Evolutionary conservation across 2,113 vertebrate species (phyloP).

Genomic region (Dicentrarchus labrax): DNA sequence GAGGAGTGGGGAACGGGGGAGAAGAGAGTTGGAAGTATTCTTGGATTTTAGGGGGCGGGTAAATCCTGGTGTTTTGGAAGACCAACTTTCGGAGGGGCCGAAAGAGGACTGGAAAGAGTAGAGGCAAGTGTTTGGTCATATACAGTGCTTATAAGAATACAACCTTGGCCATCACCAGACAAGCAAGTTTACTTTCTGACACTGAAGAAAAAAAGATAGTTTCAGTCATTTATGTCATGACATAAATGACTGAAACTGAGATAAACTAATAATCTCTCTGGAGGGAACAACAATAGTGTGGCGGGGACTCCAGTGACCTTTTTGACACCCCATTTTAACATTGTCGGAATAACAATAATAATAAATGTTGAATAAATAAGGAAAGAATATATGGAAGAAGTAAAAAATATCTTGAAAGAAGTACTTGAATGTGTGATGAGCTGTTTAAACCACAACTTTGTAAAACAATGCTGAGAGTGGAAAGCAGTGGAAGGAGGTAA

Average conservation of each 20-base stretch:
- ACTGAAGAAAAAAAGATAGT: background rate
- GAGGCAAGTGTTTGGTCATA: background rate
- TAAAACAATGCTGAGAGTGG: slow-evolving; percentile 14
- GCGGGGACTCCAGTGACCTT: background rate
- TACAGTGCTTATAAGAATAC: background rate
- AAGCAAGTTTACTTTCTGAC: too few relatives aligned
- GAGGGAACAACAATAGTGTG: background rate
- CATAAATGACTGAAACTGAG: background rate
- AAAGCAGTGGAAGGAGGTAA: background rate
- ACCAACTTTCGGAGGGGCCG: background rate
- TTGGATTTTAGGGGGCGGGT: background rate
- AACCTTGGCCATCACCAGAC: background rate
- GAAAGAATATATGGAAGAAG: background rate
- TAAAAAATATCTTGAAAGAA: background rate
- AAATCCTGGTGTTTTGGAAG: background rate
- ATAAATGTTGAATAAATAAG: background rate
- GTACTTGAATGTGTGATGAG: background rate
- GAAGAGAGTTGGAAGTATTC: slow-evolving; percentile 2
- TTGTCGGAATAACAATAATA: background rate
- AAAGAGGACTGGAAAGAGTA: background rate
- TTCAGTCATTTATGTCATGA: background rate
- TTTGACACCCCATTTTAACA: background rate
- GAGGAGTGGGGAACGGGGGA: background rate
- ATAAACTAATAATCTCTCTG: background rate
- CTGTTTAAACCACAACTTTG: slow-evolving; percentile 17